Conservation (phyloP, 2,797 vertebrate species). For the Cossypha niveicapilla region DNA sequence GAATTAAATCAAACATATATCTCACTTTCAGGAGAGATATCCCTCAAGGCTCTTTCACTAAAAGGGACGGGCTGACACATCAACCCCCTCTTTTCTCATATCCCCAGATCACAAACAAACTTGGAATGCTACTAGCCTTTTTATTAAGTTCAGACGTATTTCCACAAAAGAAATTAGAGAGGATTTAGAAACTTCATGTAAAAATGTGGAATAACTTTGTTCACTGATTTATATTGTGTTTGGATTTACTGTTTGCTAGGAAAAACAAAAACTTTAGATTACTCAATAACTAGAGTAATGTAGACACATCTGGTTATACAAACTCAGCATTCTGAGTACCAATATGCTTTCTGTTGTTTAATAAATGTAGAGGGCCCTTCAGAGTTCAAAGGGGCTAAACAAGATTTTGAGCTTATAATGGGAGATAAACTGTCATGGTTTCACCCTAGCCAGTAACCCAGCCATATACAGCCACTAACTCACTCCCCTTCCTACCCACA, state of each 20-base stretch:
- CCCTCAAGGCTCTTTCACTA: background rate
- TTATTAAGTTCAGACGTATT: background rate
- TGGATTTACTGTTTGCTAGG: background rate
- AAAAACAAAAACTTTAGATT: background rate
- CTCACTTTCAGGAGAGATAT: background rate
- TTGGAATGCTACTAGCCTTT: background rate
- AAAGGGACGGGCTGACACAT: background rate
- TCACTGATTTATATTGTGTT: background rate
- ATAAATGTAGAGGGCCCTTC: background rate
- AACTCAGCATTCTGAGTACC: background rate
- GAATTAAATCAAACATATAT: background rate
- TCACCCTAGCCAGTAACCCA: background rate
- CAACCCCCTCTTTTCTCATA: background rate
- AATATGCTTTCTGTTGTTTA: background rate
- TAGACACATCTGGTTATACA: background rate
- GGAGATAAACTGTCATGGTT: background rate
- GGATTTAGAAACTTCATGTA: background rate
- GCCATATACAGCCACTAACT: background rate
- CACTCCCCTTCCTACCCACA: background rate
- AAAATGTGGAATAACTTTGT: background rate
- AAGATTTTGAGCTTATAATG: background rate
- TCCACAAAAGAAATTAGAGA: background rate
- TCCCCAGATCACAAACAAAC: background rate
- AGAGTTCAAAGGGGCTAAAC: background rate
- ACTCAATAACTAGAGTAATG: background rate